phyloP scores from a whole-genome alignment of 2,113 vertebrate species.

The Coturnix japonica region DNA sequence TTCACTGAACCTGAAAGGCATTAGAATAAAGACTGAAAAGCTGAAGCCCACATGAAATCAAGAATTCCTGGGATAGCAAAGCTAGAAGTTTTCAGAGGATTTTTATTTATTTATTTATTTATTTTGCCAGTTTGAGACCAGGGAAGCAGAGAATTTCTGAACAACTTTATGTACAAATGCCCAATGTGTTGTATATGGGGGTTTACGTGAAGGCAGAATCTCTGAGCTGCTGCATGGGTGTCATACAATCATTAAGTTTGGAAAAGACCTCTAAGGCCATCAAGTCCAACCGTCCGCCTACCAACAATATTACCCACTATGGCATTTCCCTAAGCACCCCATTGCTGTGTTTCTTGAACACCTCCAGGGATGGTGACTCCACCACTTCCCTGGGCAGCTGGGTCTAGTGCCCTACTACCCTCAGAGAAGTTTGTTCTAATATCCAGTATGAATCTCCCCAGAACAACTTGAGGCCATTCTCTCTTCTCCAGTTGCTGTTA shows the following conservation, averaged over 20 bases:
- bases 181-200: fast-evolving
- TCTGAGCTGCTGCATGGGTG: neutral
- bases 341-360: no score
- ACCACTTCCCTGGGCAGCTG: no score
- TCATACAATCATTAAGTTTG: no score
- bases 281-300: no score
- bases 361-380: no score
- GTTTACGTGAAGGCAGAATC: fast-evolving
- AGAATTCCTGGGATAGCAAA: neutral
- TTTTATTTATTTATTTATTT: neutral
- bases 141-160: neutral
- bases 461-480: no score
- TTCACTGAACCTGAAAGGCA: neutral
- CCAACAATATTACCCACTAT: no score
- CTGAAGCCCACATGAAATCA: neutral
- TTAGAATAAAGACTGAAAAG: neutral
- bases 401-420: no score
- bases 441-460: neutral
- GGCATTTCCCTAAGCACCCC: no score
- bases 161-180: neutral
- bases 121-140: neutral
- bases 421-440: no score
- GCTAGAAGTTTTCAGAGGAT: neutral
- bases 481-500: no score
- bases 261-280: no score